These are phyloP conservation scores for Epinotia demarniana DNA, from an alignment of 2,888 invertebrate genomes.

Conservation along the genomic window DNA sequence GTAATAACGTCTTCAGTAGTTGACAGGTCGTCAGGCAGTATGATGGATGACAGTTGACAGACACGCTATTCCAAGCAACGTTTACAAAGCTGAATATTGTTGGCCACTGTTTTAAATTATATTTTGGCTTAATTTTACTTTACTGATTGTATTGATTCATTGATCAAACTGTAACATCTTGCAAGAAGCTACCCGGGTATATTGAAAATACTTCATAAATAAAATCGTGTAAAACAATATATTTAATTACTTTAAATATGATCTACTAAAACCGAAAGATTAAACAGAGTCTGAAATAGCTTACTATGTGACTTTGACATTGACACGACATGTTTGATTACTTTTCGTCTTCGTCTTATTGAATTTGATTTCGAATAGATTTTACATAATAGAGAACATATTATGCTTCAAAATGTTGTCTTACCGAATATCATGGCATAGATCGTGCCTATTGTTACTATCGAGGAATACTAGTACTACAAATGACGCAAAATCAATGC, in stretches of 20 bases:
- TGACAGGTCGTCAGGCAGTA: slow-evolving; percentile 40
- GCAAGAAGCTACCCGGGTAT: neutral
- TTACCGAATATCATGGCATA: slow-evolving; percentile 48
- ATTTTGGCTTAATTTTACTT: neutral
- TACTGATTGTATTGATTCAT: too few species aligned
- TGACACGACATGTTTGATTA: slow-evolving; percentile 9
- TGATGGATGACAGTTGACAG: slow-evolving; percentile 47
- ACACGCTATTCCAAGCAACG: slow-evolving; percentile 12
- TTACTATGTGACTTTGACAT: slow-evolving; percentile 10
- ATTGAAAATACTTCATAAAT: neutral
- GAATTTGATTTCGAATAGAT: slow-evolving; percentile 3
- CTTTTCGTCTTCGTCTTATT: neutral
- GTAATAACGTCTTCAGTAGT: too few species aligned
- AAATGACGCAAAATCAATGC: slow-evolving; percentile 65
- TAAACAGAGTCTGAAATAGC: neutral
- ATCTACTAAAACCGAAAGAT: neutral
- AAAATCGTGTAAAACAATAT: neutral
- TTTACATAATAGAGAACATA: slow-evolving; percentile 29
- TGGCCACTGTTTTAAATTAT: neutral
- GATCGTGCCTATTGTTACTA: slow-evolving; percentile 20
- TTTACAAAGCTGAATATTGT: slow-evolving; percentile 3
- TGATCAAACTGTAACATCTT: neutral
- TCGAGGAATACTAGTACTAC: slow-evolving; percentile 59
- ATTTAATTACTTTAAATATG: neutral
- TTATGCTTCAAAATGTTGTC: slow-evolving; percentile 44